Evolutionary conservation across 1,140 invertebrate species (phyloP).

Genomic region (Orussus abietinus): DNA sequence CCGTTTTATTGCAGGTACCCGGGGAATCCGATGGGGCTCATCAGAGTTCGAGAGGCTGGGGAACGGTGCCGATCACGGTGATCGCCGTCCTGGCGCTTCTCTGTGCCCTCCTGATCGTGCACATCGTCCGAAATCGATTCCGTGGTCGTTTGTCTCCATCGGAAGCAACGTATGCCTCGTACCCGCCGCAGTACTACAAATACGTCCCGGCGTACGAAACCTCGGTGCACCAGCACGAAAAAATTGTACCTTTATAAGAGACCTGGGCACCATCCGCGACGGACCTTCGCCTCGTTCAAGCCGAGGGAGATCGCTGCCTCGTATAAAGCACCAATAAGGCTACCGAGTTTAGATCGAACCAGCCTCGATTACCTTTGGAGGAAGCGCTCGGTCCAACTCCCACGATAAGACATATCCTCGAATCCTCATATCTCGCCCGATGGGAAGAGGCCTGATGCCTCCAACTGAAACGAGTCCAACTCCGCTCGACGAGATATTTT

Average conservation of each 20-base stretch:
- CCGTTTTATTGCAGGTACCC: conserved; percentile 16
- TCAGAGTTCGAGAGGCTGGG: conserved; percentile 30
- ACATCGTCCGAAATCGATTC: conserved; percentile 39
- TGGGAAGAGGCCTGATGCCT: no score
- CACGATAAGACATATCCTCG: no score
- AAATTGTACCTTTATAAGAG: conserved; percentile 40
- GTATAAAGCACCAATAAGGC: no score
- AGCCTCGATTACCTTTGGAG: no score
- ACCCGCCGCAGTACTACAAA: conserved; percentile 48
- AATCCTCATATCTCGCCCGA: no score
- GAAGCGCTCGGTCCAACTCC: no score
- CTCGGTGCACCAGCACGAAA: conserved; percentile 38
- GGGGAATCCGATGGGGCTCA: conserved; percentile 21
- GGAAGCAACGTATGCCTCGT: conserved; percentile 32
- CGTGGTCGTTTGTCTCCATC: conserved; percentile 37
- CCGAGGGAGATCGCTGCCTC: no score
- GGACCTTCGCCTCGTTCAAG: no score
- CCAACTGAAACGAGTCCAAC: no score
- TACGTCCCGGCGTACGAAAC: conserved; percentile 45
- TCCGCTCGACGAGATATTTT: no score
- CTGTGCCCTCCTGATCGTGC: conserved; percentile 36
- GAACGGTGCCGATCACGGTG: conserved; percentile 39
- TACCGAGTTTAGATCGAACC: no score
- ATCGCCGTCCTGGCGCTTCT: conserved; percentile 36
- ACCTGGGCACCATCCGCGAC: background rate